Base-by-base conservation (phyloP, 2,113 vertebrate genomes). In the Circaetus cinerascens region DNA sequence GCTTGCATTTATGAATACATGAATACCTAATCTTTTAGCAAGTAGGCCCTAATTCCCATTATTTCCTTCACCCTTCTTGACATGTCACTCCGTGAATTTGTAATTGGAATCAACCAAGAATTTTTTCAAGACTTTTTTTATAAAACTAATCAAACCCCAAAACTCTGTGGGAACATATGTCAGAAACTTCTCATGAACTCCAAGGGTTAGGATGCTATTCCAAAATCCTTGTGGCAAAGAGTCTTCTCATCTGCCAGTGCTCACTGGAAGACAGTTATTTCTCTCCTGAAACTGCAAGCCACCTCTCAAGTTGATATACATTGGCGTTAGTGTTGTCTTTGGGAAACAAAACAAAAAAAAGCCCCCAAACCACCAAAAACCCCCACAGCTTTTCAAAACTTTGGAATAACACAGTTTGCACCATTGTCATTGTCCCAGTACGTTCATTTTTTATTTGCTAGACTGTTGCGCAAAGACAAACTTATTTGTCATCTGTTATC, bases 131-230 rank as follows among this genome's bases (percentile, higher is more conserved):
- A 9, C 3, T 5, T 51, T 59, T 48, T 9, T 4, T 17, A 41
- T 22, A 56, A 63, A 67, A 59, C 67, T 68, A 63, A 59, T 63
- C 9, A 53, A 83, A 79, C 23, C 25, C 30, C 7, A 59, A 89
- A 57, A 1, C 13, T 79, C 27, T 48, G 10, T 1, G 0, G 21
- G 18, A 79, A 40, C 15, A 34, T 22, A 40, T 1, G 6, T 40
- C 27, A 66, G 26, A 40, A 75, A 38, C 8, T 51, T 71, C 36
- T 57, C 36, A 66, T 27, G 8, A 80, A 34, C 22, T 62, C 48
- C 41, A 50, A 7, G 14, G 17, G 1, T 38, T 66, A 66, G 20
- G 20, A 40, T 26, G 4, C 7, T 6, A 10, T 77, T 69, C 13
- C 18, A 85, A 85, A 59, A 18, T 36, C 32, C 9, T 50, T 55